phyloP scores from a whole-genome alignment of 1,140 invertebrate genomes.

The Galendromus occidentalis region DNA sequence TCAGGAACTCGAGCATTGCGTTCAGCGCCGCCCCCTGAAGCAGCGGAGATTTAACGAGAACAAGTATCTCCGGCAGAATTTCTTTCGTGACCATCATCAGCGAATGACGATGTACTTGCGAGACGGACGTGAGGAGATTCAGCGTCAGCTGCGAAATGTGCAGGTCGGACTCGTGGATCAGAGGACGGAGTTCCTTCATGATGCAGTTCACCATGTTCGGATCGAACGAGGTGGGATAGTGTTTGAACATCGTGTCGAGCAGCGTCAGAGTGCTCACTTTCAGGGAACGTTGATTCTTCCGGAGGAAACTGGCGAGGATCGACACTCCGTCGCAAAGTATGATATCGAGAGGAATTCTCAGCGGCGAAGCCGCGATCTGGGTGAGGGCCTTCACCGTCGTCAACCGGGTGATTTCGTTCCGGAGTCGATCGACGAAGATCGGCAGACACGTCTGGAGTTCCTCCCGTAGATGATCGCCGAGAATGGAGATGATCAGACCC shows the following conservation, averaged over 20 bases:
- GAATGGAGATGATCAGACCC: slow-evolving; percentile 78
- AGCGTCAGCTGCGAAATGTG: slow-evolving; percentile 54
- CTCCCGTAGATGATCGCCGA: slow-evolving; percentile 55
- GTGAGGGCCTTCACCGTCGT: slow-evolving; percentile 89
- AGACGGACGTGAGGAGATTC: slow-evolving; percentile 32
- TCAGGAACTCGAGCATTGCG: slow-evolving; percentile 74
- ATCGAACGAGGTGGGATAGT: slow-evolving; percentile 40
- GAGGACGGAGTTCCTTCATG: slow-evolving; percentile 59
- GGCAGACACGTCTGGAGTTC: slow-evolving; percentile 68
- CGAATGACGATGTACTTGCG: slow-evolving; percentile 28
- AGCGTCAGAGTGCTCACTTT: slow-evolving; percentile 76
- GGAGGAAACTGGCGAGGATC: slow-evolving; percentile 72
- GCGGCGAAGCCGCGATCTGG: slow-evolving; percentile 67
- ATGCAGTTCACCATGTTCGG: slow-evolving; percentile 44
- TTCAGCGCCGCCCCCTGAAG: slow-evolving; percentile 61
- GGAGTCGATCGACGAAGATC: slow-evolving; percentile 76
- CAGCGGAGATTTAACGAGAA: slow-evolving; percentile 69
- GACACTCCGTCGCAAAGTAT: slow-evolving; percentile 74
- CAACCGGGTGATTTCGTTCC: slow-evolving; percentile 87
- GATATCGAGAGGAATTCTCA: slow-evolving; percentile 61
- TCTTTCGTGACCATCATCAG: slow-evolving; percentile 28
- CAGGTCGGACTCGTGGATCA: slow-evolving; percentile 79
- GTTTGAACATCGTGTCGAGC: slow-evolving; percentile 67
- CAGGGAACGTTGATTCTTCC: slow-evolving; percentile 88
- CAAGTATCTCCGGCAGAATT: slow-evolving; percentile 63